Conservation (phyloP, 2,113 vertebrate genomes). For the Tetrax tetrax region DNA sequence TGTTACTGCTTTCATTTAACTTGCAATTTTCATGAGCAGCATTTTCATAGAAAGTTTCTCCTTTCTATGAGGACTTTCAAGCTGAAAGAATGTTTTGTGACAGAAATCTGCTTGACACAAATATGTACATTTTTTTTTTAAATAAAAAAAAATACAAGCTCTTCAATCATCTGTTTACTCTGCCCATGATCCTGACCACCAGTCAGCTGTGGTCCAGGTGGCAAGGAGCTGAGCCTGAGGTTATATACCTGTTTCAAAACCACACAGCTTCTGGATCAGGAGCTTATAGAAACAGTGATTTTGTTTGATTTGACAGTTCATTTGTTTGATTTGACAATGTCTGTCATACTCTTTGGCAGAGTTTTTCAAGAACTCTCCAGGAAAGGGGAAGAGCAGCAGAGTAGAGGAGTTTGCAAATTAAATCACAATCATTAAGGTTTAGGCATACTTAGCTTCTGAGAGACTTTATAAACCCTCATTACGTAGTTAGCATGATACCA, state of each 20-base stretch:
- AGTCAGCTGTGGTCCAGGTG: background rate
- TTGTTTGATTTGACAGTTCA: background rate
- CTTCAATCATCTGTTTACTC: background rate
- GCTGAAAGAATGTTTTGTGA: background rate
- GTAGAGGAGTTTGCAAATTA: background rate
- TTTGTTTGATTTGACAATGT: background rate
- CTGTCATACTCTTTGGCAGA: background rate
- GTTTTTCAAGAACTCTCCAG: background rate
- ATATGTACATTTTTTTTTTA: background rate
- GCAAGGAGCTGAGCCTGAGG: background rate
- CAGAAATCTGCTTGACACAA: background rate
- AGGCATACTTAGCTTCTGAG: background rate
- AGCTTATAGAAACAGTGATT: background rate
- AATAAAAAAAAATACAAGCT: background rate
- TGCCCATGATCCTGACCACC: background rate
- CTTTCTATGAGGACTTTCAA: background rate
- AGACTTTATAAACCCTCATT: background rate
- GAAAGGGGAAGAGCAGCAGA: background rate
- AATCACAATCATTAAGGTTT: background rate
- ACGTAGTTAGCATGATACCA: background rate
- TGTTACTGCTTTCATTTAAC: background rate
- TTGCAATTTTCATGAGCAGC: background rate
- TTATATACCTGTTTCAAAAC: background rate
- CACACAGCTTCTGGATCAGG: background rate
- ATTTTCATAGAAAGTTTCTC: too few relatives aligned